Base-by-base conservation (phyloP, 2,797 vertebrate species). In the Basileuterus tristriatus region DNA sequence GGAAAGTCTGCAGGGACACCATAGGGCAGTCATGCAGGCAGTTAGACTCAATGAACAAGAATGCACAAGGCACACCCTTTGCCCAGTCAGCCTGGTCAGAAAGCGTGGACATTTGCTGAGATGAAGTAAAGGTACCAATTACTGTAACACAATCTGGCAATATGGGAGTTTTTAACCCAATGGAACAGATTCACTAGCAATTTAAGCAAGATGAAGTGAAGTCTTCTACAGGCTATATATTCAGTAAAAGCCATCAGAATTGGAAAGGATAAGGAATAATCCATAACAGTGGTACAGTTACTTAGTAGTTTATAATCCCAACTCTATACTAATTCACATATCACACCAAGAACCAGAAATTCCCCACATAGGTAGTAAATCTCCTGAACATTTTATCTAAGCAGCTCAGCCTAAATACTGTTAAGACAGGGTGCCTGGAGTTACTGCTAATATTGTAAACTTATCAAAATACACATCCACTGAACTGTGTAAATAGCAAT, bases 11-110 rank as follows among this genome's bases (percentile, higher is more conserved):
- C 29, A 83, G 52, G 16, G 63, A 69, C 32, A 44, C 0, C 0
- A 17, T 1, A 50, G 52, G 0, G 0, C 41, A 80, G 39, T 36
- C 4, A 0, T 6, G 6, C 7, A 36, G 52, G 37, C 79, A 60
- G 9, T 34, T 52, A 46, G 49, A 83, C 5, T 9, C 1, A 1
- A 39, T 19, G 19, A 83, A 46, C 18, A 67, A 30, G 37, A 79
- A 76, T 0, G 36, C 18, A 56, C 2, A 4, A 74, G 68, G 46
- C 41, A 58, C 8, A 34, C 9, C 18, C 26, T 72, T 39, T 43
- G 21, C 32, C 67, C 74, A 52, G 4, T n/a, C 47, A 82, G 34
- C 34, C 80, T 32, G 22, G 80, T 83, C 56, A 74, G 70, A 69
- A 91, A 79, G 13, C 0, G 0, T 27, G 5, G 44, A 46, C 32